phyloP scores from a whole-genome alignment of 2,888 invertebrate genomes.

The Parasteatoda lunata region DNA sequence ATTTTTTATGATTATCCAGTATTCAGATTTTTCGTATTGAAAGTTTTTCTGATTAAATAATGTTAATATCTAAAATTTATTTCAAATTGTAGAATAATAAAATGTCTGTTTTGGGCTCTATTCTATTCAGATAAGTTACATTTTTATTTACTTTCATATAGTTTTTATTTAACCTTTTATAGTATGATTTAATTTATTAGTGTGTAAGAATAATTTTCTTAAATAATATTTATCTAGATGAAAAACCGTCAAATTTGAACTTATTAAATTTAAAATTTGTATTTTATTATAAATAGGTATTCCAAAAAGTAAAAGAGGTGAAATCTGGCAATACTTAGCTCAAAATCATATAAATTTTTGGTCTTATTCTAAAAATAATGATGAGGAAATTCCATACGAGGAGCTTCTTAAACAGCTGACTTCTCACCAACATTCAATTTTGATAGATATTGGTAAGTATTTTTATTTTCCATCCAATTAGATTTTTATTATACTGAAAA shows the following conservation, averaged over 20 bases:
- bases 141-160: too few species aligned
- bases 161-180: too few species aligned
- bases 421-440: conserved; percentile 95
- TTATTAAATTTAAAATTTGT: not conserved
- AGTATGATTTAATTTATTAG: too few species aligned
- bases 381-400: conserved; percentile 62
- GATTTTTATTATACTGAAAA: not conserved
- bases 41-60: too few species aligned
- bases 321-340: conserved; percentile 93
- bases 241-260: not conserved
- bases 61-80: too few species aligned
- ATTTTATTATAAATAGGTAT: conserved; percentile 79
- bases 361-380: conserved; percentile 64
- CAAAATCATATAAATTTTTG: conserved; percentile 80
- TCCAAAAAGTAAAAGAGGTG: conserved; percentile 87
- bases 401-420: conserved; percentile 78
- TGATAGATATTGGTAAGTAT: conserved; percentile 83
- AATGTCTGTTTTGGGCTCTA: too few species aligned
- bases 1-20: too few species aligned
- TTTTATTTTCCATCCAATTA: not conserved
- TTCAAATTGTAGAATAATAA: too few species aligned
- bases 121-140: too few species aligned
- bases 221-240: not conserved
- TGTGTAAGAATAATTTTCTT: too few species aligned
- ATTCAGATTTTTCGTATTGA: too few species aligned